A percentile compares a stretch with the other conserved stretches of the same genome.
Evolutionary conservation across 2,888 invertebrate genomes (phyloP).

Genomic region (Corbicula japonica): DNA sequence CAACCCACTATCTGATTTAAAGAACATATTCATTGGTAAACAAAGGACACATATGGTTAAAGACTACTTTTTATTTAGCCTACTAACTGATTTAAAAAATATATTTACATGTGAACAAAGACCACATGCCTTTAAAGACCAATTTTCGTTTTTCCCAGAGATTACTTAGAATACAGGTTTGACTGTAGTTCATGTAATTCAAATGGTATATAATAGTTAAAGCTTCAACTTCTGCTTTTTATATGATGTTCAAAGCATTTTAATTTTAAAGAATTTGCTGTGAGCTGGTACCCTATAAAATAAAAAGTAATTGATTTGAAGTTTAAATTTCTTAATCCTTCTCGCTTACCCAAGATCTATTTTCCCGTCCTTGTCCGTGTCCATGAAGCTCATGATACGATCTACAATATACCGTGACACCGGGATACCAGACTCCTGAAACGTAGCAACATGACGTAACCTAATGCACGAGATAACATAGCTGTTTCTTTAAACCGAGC

Average conservation of each 20-base stretch:
- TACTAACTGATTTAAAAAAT: not conserved
- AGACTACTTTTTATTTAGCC: not conserved
- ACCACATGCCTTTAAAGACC: not conserved
- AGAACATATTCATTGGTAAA: no score
- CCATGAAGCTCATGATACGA: constrained; percentile 80
- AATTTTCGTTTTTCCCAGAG: no score
- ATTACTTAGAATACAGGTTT: no score
- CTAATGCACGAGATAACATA: not conserved
- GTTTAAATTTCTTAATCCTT: not conserved
- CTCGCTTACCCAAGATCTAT: constrained; percentile 70
- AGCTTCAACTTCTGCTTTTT: no score
- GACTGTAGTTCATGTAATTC: no score
- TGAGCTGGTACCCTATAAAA: no score
- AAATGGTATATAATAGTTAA: no score
- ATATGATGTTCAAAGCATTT: no score
- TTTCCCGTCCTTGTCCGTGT: constrained; percentile 76
- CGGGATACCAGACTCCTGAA: constrained; percentile 78
- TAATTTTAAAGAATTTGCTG: no score
- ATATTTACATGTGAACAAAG: not conserved
- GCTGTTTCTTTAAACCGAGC: no score
- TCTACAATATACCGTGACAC: constrained; percentile 77
- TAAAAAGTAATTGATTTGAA: not conserved
- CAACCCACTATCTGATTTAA: no score
- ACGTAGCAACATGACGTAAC: not conserved
- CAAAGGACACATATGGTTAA: not conserved